Percentiles rank a stretch among this genome's conserved stretches.
phyloP scores from a whole-genome alignment of 92 coral and sea anemone genomes.

The Parazoanthus darwini region DNA sequence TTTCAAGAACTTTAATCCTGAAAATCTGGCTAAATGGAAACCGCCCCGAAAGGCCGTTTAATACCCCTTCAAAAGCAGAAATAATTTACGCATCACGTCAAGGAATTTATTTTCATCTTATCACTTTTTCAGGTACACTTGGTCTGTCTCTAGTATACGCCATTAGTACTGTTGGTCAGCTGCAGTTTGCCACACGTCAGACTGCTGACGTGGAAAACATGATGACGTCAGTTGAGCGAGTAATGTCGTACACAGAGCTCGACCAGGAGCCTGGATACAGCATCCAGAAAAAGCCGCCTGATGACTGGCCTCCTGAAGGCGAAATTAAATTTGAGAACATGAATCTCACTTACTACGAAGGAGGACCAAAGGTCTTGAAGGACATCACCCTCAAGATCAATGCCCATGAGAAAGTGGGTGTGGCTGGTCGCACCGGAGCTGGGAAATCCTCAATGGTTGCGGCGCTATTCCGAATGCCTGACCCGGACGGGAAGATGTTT shows the following conservation, averaged over 20 bases:
- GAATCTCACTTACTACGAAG: conserved; percentile 83
- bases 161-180: conserved; percentile 96
- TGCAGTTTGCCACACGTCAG: conserved; percentile 94
- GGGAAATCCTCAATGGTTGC: conserved; percentile 94
- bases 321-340: conserved; percentile 82
- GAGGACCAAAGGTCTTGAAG: conserved; percentile 77
- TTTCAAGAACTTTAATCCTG: no score
- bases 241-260: conserved; percentile 86
- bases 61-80: background rate
- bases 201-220: conserved; percentile 92
- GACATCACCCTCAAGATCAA: conserved; percentile 59
- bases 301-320: conserved; percentile 89
- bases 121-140: conserved; percentile 66
- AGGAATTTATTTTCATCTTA: background rate
- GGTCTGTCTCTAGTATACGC: conserved; percentile 91
- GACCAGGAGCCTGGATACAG: conserved; percentile 74
- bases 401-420: conserved; percentile 84
- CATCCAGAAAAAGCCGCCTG: conserved; percentile 71
- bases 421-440: conserved; percentile 97
- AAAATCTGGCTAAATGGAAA: no score
- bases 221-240: conserved; percentile 95
- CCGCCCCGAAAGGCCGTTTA: background rate
- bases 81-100: background rate
- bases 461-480: conserved; percentile 93
- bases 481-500: conserved; percentile 78